phyloP scores from a whole-genome alignment of 2,113 vertebrate genomes.

The Oceanites oceanicus region DNA sequence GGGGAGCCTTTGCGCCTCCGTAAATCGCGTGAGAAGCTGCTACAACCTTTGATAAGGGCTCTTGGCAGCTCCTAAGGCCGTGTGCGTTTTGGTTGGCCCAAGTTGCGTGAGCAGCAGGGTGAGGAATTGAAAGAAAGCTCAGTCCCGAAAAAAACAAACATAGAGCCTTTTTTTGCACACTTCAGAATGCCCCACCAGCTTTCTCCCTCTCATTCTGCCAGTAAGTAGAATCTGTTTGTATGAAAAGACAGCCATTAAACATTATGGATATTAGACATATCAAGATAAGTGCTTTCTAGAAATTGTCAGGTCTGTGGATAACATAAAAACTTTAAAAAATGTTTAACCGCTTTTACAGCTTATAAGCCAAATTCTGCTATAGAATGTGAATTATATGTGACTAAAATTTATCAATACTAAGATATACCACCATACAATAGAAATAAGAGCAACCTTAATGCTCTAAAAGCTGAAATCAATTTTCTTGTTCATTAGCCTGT shows the following conservation, averaged over 20 bases:
- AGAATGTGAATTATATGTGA: not conserved
- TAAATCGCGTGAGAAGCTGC: not conserved
- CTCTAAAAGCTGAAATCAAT: not conserved
- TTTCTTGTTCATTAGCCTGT: not conserved
- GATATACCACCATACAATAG: rapidly evolving
- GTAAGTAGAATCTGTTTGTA: not conserved
- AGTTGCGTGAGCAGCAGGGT: too few relatives aligned
- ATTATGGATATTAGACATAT: not conserved
- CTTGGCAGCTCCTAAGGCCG: not conserved
- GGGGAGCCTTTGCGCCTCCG: not conserved
- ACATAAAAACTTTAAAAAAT: not conserved
- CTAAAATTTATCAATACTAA: not conserved
- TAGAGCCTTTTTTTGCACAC: not conserved
- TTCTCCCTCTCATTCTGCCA: not conserved
- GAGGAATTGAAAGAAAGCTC: not conserved
- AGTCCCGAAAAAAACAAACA: not conserved
- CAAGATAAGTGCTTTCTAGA: not conserved
- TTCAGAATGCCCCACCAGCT: not conserved
- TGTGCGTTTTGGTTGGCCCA: not conserved
- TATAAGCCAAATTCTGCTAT: not conserved
- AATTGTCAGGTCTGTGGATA: not conserved
- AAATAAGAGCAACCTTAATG: not conserved
- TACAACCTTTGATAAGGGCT: not conserved
- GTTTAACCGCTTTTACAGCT: not conserved
- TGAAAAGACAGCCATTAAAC: not conserved